Conservation (phyloP, 2,113 vertebrate species). For the Dicaeum eximium region DNA sequence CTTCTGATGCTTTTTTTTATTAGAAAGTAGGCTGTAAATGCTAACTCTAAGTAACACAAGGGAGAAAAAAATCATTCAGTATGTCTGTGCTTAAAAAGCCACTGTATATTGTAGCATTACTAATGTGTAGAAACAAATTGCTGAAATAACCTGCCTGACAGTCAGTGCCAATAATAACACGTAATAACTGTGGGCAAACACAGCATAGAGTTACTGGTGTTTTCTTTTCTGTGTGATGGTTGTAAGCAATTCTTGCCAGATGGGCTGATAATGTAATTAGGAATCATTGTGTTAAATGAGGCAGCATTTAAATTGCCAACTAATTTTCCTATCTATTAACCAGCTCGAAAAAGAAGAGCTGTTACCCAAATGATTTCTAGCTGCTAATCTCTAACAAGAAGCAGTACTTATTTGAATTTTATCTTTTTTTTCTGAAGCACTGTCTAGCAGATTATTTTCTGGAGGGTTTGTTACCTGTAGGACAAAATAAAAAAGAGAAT, state of each 20-base stretch:
- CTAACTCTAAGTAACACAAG: not conserved
- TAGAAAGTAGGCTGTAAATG: not conserved
- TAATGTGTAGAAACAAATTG: slow-evolving; percentile 17
- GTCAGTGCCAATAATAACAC: slow-evolving; percentile 7
- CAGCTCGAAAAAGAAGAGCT: slow-evolving; percentile 72
- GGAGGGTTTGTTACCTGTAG: not conserved
- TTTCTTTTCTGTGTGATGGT: not conserved
- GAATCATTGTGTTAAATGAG: slow-evolving; percentile 83
- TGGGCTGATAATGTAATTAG: slow-evolving; percentile 85
- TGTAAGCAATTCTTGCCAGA: slow-evolving; percentile 62
- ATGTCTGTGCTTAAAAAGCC: slow-evolving; percentile 20
- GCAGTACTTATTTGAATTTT: not conserved
- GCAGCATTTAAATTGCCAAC: slow-evolving; percentile 84
- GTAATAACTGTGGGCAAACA: slow-evolving; percentile 55
- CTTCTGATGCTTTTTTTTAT: not conserved
- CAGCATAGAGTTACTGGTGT: not conserved
- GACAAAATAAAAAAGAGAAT: not conserved
- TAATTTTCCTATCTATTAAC: slow-evolving; percentile 90
- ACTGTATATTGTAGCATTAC: slow-evolving; percentile 15
- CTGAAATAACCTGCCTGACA: slow-evolving; percentile 42
- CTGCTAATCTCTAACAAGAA: slow-evolving; percentile 73
- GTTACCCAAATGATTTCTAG: slow-evolving; percentile 74
- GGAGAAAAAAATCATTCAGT: not conserved
- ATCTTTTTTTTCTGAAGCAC: not conserved
- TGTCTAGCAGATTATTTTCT: slow-evolving; percentile 3